phyloP scores from a whole-genome alignment of 64 coral and sea anemone genomes.

The Trachythela sp. region DNA sequence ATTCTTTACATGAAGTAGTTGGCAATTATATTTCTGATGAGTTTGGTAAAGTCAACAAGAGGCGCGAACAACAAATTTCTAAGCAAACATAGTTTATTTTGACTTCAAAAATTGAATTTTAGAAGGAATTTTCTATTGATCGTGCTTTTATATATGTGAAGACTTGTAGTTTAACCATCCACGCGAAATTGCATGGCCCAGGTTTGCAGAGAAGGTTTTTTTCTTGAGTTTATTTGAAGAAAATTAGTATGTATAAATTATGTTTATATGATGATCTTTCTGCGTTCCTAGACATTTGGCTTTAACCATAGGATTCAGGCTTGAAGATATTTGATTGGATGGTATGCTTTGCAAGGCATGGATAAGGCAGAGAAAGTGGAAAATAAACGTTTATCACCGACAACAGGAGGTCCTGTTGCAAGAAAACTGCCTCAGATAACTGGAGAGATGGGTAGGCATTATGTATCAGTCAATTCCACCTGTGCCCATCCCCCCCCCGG shows the following conservation, averaged over 20 bases:
- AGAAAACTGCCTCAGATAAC: neutral
- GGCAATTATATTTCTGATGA: neutral
- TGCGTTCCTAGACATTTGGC: neutral
- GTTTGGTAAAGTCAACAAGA: neutral
- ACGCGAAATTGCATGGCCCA: too few species aligned
- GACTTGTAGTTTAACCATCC: too few species aligned
- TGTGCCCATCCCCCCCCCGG: too few species aligned
- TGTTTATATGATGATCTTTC: too few species aligned
- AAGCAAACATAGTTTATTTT: neutral
- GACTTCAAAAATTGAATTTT: neutral
- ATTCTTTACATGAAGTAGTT: neutral
- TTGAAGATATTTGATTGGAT: neutral
- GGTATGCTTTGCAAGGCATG: neutral
- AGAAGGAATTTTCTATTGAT: neutral
- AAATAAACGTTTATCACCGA: neutral
- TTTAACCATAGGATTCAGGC: too few species aligned
- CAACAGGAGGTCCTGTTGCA: neutral
- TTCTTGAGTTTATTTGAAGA: too few species aligned
- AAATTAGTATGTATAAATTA: too few species aligned
- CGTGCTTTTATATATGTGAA: too few species aligned
- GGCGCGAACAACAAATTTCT: neutral
- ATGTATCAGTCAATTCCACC: too few species aligned
- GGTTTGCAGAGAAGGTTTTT: too few species aligned
- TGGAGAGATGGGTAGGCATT: neutral
- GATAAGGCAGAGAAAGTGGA: neutral